Conservation (phyloP, 37 sponge, comb jelly and placozoan species). For the Geodia barretti region DNA sequence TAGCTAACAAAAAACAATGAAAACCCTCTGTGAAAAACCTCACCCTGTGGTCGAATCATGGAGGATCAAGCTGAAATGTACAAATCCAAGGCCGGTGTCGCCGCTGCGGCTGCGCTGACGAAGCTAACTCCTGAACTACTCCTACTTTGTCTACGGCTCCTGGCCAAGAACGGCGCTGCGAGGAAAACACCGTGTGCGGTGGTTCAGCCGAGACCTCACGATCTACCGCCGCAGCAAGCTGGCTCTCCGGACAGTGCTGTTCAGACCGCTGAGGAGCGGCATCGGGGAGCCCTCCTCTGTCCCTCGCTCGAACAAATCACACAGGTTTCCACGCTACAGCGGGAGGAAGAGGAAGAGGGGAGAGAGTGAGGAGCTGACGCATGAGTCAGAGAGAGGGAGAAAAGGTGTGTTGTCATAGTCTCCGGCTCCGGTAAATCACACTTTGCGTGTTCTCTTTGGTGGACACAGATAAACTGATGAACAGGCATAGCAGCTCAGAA, state of each 20-base stretch:
- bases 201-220: slow-evolving; percentile 15
- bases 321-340: neutral
- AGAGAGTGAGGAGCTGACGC: slow-evolving; percentile 41
- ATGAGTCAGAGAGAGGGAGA: slow-evolving; percentile 72
- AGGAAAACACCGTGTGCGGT: slow-evolving; percentile 38
- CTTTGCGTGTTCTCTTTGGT: too few species aligned
- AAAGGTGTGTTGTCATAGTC: too few species aligned
- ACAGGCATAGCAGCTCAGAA: too few species aligned
- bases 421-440: too few species aligned
- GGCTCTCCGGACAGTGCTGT: neutral
- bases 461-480: too few species aligned
- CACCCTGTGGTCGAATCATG: too few species aligned
- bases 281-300: neutral
- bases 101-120: neutral
- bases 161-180: slow-evolving; percentile 25
- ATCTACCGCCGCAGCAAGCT: neutral
- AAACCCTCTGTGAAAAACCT: too few species aligned
- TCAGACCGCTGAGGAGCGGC: too few species aligned
- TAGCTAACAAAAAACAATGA: too few species aligned
- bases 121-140: neutral
- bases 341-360: slow-evolving; percentile 44
- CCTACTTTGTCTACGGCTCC: slow-evolving; percentile 15
- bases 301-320: neutral
- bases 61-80: too few species aligned
- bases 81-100: neutral